phyloP scores from a whole-genome alignment of 2,113 vertebrate genomes.

The Colistium nudipinnis region DNA sequence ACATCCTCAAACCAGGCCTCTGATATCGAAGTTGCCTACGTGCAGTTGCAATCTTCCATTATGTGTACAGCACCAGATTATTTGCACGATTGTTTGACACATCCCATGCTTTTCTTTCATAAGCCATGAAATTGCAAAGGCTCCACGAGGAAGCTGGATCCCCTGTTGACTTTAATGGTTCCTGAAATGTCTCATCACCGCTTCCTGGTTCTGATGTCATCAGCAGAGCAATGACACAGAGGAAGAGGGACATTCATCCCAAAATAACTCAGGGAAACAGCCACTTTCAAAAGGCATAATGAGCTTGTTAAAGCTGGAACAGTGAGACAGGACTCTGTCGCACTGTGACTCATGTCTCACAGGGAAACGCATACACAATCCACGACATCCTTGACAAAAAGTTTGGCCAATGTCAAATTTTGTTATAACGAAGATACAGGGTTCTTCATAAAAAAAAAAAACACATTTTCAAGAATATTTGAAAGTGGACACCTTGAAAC shows the following conservation, averaged over 20 bases:
- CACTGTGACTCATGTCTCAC: slow-evolving; percentile 57
- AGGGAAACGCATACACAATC: slow-evolving; percentile 53
- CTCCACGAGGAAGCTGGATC: slow-evolving; percentile 46
- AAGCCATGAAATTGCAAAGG: slow-evolving; percentile 32
- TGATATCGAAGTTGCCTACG: slow-evolving; percentile 10
- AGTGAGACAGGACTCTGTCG: slow-evolving; percentile 48
- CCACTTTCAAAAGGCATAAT: slow-evolving; percentile 56
- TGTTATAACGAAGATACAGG: slow-evolving; percentile 14
- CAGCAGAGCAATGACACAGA: slow-evolving; percentile 67
- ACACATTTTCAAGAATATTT: no score
- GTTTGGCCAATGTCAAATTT: slow-evolving; percentile 26
- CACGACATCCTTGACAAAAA: slow-evolving; percentile 20
- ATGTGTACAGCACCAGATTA: slow-evolving; percentile 23
- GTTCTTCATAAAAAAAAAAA: no score
- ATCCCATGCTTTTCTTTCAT: slow-evolving; percentile 25
- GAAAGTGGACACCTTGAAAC: slow-evolving; percentile 6
- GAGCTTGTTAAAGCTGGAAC: slow-evolving; percentile 34
- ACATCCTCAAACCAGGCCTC: neutral
- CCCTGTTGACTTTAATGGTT: slow-evolving; percentile 70
- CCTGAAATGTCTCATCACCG: slow-evolving; percentile 68
- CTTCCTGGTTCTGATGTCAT: slow-evolving; percentile 76
- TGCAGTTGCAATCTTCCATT: slow-evolving; percentile 42
- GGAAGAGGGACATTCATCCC: slow-evolving; percentile 58
- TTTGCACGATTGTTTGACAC: slow-evolving; percentile 15
- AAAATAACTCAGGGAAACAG: slow-evolving; percentile 64